phyloP scores from a whole-genome alignment of 2,888 invertebrate species.

The Hemicrepidius hirtus region DNA sequence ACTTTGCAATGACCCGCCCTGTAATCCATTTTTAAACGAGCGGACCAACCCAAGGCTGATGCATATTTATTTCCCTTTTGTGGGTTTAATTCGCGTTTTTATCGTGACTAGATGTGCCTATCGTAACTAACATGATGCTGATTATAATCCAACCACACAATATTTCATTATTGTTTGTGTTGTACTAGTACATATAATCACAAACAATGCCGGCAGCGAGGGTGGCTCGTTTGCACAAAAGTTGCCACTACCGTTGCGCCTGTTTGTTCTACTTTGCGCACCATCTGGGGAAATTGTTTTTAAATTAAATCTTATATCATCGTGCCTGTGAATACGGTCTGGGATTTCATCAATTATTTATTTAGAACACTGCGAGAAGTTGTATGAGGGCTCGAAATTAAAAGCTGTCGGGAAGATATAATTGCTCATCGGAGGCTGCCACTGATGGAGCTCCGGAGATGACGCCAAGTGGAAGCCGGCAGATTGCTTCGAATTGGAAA shows the following conservation, averaged over 20 bases:
- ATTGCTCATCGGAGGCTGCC: conserved; percentile 66
- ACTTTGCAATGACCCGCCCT: conserved; percentile 60
- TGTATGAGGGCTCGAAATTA: conserved; percentile 65
- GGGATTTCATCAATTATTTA: conserved; percentile 68
- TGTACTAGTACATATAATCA: conserved; percentile 46
- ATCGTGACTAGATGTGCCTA: conserved; percentile 50
- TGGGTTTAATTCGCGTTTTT: conserved; percentile 58
- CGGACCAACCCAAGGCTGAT: conserved; percentile 59
- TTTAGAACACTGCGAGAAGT: conserved; percentile 63
- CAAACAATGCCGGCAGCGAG: conserved; percentile 45
- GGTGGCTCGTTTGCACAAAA: conserved; percentile 49
- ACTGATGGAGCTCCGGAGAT: conserved; percentile 56
- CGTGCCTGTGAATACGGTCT: conserved; percentile 63
- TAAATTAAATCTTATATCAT: conserved; percentile 67
- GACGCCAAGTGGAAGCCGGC: conserved; percentile 58
- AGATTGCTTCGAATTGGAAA: conserved; percentile 62
- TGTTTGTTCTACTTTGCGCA: conserved; percentile 55
- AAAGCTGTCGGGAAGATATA: conserved; percentile 68
- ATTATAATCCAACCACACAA: conserved; percentile 51
- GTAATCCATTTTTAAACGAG: conserved; percentile 65
- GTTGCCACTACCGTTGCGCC: conserved; percentile 50
- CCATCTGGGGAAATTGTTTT: conserved; percentile 67
- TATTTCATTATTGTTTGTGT: conserved; percentile 55
- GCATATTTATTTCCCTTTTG: conserved; percentile 63
- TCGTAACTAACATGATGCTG: conserved; percentile 52